These are phyloP conservation scores for Anguilla obscura DNA, from an alignment of 2,797 vertebrate genomes.

Conservation along the genomic window DNA sequence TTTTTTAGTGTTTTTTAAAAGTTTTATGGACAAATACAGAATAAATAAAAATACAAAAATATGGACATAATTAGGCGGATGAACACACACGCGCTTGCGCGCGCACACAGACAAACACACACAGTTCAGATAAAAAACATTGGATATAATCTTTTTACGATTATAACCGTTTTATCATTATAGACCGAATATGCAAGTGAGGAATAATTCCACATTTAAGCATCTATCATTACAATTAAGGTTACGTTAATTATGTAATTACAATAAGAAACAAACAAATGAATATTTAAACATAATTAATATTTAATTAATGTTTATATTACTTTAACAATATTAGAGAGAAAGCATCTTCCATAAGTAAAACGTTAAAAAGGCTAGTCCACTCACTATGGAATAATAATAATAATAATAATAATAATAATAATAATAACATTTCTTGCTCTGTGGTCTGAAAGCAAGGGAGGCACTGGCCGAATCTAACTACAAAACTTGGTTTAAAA, in stretches of 20 bases:
- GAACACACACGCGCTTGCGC: neutral
- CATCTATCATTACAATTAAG: neutral
- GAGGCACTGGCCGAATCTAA: neutral
- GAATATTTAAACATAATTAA: neutral
- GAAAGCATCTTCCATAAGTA: neutral
- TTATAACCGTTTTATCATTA: neutral
- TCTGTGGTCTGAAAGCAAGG: neutral
- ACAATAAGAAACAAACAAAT: neutral
- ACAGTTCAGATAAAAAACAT: neutral
- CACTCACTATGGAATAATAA: neutral
- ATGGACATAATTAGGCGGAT: neutral
- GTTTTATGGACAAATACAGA: neutral
- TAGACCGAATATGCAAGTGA: neutral
- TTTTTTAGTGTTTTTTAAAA: neutral
- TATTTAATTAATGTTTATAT: neutral
- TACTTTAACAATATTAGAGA: neutral
- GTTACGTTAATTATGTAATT: neutral
- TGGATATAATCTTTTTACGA: neutral
- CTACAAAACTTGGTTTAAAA: neutral
- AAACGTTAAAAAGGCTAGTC: neutral
- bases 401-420: neutral
- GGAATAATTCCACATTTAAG: neutral
- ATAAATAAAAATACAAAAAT: neutral
- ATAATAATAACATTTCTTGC: neutral
- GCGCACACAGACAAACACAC: neutral